Evolutionary conservation across 2,888 invertebrate species (phyloP), one percentile per base, ranked within the genome.

Genomic region (Cataglyphis livida): DNA sequence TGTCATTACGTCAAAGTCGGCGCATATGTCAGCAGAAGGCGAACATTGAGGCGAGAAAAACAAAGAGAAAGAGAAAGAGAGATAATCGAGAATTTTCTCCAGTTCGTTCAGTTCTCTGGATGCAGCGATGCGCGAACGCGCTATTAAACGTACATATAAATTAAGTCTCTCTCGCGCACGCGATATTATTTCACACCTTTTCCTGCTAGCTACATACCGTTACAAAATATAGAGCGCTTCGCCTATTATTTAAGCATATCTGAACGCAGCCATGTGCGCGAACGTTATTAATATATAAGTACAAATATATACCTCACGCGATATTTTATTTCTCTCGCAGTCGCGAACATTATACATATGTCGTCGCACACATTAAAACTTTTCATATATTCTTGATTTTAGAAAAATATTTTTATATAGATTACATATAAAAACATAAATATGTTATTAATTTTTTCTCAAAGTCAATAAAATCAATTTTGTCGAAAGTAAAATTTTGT

Each of bases 21-120:
- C 75, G 35, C 90, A 88, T 90, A 89, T 90, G 90, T 76, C 81
- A 85, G 83, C 18, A 44, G 51, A 61, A 48, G 44, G 32, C 35
- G 25, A 78, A 78, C 59, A 41, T 68, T 57, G 57, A 68, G 18
- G 54, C 28, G 3, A 32, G 21, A 48, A 6, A 3, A 18, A 54
- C 4, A 51, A 10, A 25, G n/a, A 32, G 9, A 28, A 15, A 61
- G 41, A 15, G 15, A 28, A 7, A n/a, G 35, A 41, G 15, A 61
- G 35, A 15, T 28, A 28, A 41, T 12, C 41, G 3, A 18, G 2
- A 25, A 65, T n/a, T 44, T 59, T 32, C 2, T n/a, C n/a, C n/a
- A n/a, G n/a, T n/a, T n/a, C 41, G 18, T 59, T 28, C 59, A 28
- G 57, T 35, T 21, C 21, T 59, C 51, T 75, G 32, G n/a, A 75